These are phyloP conservation scores for Serranus cabrilla DNA, from an alignment of 2,797 vertebrate species.

Conservation along the genomic window DNA sequence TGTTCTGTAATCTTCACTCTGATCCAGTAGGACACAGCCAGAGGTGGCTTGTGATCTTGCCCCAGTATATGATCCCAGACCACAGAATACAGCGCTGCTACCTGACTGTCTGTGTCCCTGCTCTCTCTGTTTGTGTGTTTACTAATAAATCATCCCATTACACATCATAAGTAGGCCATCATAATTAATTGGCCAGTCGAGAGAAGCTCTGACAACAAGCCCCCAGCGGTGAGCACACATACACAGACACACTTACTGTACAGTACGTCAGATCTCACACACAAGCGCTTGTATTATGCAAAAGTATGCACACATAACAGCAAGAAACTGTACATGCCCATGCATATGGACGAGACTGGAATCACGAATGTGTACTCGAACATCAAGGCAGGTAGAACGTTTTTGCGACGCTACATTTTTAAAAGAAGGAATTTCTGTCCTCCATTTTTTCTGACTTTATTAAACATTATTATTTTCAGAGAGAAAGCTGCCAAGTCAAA, in stretches of 20 bases:
- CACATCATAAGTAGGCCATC: constrained; percentile 90
- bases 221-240: constrained; percentile 75
- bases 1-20: constrained; percentile 37
- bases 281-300: constrained; percentile 36
- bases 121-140: constrained; percentile 86
- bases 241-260: constrained; percentile 60
- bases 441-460: neutral
- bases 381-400: constrained; percentile 22
- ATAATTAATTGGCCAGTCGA: constrained; percentile 90
- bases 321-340: constrained; percentile 4
- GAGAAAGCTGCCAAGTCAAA: constrained; percentile 28
- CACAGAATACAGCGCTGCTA: constrained; percentile 61
- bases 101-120: constrained; percentile 76
- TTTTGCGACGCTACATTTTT: neutral
- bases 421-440: neutral
- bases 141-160: constrained; percentile 90
- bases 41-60: constrained; percentile 79
- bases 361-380: constrained; percentile 21
- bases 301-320: constrained; percentile 30
- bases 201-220: constrained; percentile 85
- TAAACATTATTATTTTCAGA: neutral
- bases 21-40: constrained; percentile 75
- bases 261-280: constrained; percentile 43
- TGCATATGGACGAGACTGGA: constrained; percentile 34
- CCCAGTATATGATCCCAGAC: constrained; percentile 67